Evolutionary conservation across 2,888 invertebrate species (phyloP), one percentile per base, ranked within the genome.

Genomic region (Crocallis elinguaria): DNA sequence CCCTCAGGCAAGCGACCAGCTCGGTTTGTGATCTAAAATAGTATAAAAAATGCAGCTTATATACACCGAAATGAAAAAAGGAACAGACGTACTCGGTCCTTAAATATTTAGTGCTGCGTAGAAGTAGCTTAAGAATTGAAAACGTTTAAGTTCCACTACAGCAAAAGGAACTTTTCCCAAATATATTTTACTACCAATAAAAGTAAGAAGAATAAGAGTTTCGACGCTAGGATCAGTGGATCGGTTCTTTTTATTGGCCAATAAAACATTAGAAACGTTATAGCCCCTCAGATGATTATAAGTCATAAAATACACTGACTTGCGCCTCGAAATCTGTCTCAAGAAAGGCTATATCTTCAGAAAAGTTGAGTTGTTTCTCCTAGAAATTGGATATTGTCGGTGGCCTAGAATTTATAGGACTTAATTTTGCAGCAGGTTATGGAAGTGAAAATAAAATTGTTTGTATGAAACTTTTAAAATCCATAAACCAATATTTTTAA

Each of bases 261-360:
- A 54, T 58, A 58, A 57, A 57, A 44, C 42, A 50, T 50, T 49
- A 43, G 42, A 49, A 43, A 49, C 38, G 41, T 57, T 49, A 50
- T 35, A 11, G 53, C 43, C 27, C 23, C 16, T 48, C 29, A 29
- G 43, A 54, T 49, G 48, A 49, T 54, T 54, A 48, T 53, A 48
- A 16, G 27, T 14, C 33, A 29, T 43, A 48, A 54, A 53, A 38
- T 38, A 49, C 43, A 36, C 30, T 30, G 41, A 45, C 21, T 45
- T 14, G 5, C 29, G 41, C n/a, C 30, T 32, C n/a, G 21, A 41
- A 9, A 13, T 12, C 23, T 11, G 21, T 12, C 23, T 27, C 35
- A 19, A 23, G 9, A 49, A 25, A 16, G 12, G 38, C 30, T 29
- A 32, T 41, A 19, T 45, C 27, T 27, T 21, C 11, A 1, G 6